phyloP scores from a whole-genome alignment of 2,113 vertebrate genomes.

The Galbula dea region DNA sequence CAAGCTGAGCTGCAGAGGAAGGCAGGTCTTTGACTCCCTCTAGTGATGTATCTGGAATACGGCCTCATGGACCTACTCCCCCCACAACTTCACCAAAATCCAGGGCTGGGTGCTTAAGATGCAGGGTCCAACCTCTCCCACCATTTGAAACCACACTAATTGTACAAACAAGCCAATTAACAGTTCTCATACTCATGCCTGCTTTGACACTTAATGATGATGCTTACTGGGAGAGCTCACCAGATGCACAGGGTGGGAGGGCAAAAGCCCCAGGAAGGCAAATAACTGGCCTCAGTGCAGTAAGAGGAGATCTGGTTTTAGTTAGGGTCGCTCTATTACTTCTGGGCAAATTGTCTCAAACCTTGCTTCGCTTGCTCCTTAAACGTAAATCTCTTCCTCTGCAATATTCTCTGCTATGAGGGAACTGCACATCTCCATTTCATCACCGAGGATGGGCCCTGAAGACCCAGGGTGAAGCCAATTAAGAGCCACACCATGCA shows the following conservation, averaged over 20 bases:
- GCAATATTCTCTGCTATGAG: not conserved
- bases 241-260: not conserved
- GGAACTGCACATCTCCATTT: not conserved
- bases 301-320: not conserved
- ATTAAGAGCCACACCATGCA: slow-evolving; percentile 27
- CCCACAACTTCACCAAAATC: not conserved
- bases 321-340: not conserved
- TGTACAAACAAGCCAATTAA: slow-evolving; percentile 30
- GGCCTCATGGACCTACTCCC: not conserved
- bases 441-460: not conserved
- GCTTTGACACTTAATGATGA: not conserved
- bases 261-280: not conserved
- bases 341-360: not conserved
- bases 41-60: not conserved
- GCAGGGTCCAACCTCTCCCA: not conserved
- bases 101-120: not conserved
- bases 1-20: not conserved
- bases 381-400: not conserved
- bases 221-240: not conserved
- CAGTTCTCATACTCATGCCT: not conserved
- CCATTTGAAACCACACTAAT: not conserved
- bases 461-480: slow-evolving; percentile 16
- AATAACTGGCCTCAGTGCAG: not conserved
- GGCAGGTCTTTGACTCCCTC: not conserved
- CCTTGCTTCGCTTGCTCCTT: not conserved